Evolutionary conservation across 1,140 invertebrate genomes (phyloP).

Genomic region (Mya arenaria): DNA sequence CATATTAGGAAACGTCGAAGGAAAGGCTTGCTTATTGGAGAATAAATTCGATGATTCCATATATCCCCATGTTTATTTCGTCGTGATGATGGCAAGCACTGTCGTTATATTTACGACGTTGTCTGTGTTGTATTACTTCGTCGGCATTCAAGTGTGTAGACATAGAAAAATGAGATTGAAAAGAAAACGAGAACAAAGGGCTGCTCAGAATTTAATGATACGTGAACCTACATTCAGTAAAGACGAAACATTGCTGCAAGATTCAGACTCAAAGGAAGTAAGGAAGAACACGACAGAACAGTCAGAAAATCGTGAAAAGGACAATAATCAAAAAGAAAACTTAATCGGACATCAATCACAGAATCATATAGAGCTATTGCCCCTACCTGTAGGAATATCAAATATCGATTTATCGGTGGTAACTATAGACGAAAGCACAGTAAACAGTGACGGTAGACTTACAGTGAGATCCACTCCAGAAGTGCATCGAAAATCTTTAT

Average conservation of each 20-base stretch:
- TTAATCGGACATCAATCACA: no score
- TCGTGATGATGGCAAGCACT: constrained; percentile 9
- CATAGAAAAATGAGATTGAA: constrained; percentile 27
- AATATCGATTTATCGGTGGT: no score
- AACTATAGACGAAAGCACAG: no score
- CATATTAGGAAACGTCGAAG: neutral
- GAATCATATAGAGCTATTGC: no score
- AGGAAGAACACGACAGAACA: no score
- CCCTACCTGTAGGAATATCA: no score
- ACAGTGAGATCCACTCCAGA: no score
- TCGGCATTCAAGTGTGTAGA: constrained; percentile 45
- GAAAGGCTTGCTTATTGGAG: constrained; percentile 28
- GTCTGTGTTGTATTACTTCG: constrained; percentile 42
- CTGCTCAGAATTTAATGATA: neutral
- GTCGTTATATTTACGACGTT: constrained; percentile 31
- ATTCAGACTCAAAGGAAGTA: neutral
- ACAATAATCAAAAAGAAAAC: no score
- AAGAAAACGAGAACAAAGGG: neutral
- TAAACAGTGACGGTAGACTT: no score
- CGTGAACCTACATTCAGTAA: constrained; percentile 2
- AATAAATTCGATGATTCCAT: constrained; percentile 22
- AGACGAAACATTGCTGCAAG: constrained; percentile 39
- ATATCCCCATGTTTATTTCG: constrained; percentile 35
- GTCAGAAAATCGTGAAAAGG: no score
- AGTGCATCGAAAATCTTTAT: no score